These are phyloP conservation scores for Morbakka virulenta DNA, from an alignment of 30 jellyfish, hydroid and myxozoan species.

Conservation along the genomic window DNA sequence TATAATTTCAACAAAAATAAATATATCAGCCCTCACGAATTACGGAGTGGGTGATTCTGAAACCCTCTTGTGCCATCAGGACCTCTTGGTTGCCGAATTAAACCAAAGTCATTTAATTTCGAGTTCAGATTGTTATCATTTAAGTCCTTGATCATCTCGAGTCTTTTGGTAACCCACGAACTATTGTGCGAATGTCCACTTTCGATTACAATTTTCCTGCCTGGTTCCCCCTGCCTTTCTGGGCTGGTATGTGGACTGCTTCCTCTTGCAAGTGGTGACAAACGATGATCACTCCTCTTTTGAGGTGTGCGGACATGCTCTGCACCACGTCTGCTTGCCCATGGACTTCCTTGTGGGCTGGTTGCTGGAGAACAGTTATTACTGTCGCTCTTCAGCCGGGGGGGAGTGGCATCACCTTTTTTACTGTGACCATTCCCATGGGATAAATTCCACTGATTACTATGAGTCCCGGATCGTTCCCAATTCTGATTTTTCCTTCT, in stretches of 20 bases:
- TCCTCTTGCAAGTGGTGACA: conserved; percentile 84
- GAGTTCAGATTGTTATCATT: conserved; percentile 52
- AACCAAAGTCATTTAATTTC: conserved; percentile 68
- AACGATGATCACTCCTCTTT: conserved; percentile 16
- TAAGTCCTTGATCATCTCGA: conserved; percentile 45
- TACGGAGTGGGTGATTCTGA: neutral
- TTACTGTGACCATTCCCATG: neutral
- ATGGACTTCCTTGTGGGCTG: conserved; percentile 5
- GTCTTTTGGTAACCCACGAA: conserved; percentile 88
- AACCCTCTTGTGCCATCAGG: conserved; percentile 99
- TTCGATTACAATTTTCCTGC: conserved; percentile 39
- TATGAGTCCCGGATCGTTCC: neutral
- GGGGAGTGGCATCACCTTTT: neutral
- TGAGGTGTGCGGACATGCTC: neutral
- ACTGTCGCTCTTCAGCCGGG: neutral
- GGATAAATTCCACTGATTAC: neutral
- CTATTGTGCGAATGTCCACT: conserved; percentile 71
- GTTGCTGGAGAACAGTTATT: neutral
- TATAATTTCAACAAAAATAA: too few species aligned
- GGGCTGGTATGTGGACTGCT: conserved; percentile 92
- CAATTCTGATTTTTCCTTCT: neutral
- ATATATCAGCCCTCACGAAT: too few species aligned
- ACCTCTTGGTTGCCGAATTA: conserved; percentile 95
- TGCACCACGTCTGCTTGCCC: neutral
- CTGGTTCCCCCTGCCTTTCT: conserved; percentile 53